A percentile compares a stretch with the other conserved stretches of the same genome.
phyloP scores from a whole-genome alignment of 2,888 invertebrate species.

The Chaetogeoica ovagalla region DNA sequence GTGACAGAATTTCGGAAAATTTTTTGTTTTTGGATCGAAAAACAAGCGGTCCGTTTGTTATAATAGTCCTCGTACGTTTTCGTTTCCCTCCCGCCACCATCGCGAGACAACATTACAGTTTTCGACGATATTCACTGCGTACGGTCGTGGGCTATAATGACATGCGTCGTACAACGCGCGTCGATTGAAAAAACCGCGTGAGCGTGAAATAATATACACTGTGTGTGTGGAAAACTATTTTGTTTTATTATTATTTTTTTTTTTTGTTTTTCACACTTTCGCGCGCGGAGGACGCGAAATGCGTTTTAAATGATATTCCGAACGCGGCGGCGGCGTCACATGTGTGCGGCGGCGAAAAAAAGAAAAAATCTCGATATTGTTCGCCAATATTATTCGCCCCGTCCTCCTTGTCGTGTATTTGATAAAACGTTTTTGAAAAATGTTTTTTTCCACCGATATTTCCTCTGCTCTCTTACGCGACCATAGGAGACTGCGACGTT shows the following conservation, averaged over 20 bases:
- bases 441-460: too few species aligned
- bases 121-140: neutral
- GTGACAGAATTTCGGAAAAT: constrained; percentile 24
- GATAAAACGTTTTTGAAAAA: too few species aligned
- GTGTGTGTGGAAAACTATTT: neutral
- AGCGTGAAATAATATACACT: constrained; percentile 15
- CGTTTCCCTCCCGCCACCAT: neutral
- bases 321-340: neutral
- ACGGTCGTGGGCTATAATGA: neutral
- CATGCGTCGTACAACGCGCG: neutral
- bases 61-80: too few species aligned
- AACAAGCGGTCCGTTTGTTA: constrained; percentile 1
- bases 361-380: neutral
- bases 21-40: neutral
- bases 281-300: constrained; percentile 9
- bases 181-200: constrained; percentile 21
- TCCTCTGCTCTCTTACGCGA: too few species aligned
- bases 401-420: too few species aligned
- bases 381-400: neutral
- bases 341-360: neutral
- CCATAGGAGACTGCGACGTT: too few species aligned
- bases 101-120: too few species aligned
- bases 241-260: too few species aligned
- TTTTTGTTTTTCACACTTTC: too few species aligned
- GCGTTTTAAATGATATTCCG: neutral